Percentiles rank a stretch among this genome's conserved stretches.
Conservation (phyloP, 2,888 invertebrate species). For the Luperina nickerlii region DNA sequence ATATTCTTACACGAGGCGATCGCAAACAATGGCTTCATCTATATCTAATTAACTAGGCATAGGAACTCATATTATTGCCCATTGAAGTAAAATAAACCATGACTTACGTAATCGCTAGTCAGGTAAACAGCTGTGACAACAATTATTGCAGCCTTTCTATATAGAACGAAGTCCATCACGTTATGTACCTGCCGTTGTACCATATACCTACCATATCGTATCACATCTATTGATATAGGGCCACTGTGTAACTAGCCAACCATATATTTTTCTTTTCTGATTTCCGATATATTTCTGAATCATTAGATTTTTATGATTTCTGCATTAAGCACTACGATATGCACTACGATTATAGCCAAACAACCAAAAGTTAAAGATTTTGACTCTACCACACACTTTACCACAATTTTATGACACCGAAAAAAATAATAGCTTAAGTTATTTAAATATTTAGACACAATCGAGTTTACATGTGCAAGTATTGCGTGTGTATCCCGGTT, state of each 20-base stretch:
- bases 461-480: not conserved
- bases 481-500: conserved; percentile 21
- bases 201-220: conserved; percentile 25
- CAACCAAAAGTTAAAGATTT: conserved; percentile 4
- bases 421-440: not conserved
- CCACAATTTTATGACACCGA: not conserved
- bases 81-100: conserved; percentile 69
- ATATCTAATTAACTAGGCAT: conserved; percentile 53
- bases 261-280: not conserved
- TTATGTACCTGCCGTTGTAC: conserved; percentile 20
- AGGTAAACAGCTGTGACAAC: conserved; percentile 64
- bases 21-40: conserved; percentile 59
- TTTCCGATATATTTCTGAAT: not conserved
- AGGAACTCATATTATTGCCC: conserved; percentile 56
- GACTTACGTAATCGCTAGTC: conserved; percentile 72
- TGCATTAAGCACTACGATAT: too few relatives aligned
- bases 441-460: not conserved
- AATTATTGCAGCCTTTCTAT: conserved; percentile 61
- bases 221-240: conserved; percentile 2
- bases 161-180: conserved; percentile 49
- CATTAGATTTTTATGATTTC: not conserved
- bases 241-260: not conserved
- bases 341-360: not conserved
- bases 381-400: not conserved
- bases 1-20: conserved; percentile 53